phyloP scores from a whole-genome alignment of 2,113 vertebrate genomes.

The Aspidoscelis tigris region DNA sequence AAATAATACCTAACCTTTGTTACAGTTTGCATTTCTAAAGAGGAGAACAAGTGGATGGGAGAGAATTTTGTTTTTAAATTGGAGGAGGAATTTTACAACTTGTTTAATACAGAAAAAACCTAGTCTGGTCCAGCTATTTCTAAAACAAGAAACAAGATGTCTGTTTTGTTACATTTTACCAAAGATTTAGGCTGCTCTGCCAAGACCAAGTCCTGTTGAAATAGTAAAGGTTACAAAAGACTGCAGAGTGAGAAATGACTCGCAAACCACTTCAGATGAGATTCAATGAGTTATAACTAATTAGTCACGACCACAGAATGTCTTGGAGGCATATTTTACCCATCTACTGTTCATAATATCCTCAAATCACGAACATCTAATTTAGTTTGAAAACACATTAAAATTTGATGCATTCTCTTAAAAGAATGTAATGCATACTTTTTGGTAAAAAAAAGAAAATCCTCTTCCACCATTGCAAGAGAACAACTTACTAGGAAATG shows the following conservation, averaged over 20 bases:
- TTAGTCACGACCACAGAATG: background rate
- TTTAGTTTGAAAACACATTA: background rate
- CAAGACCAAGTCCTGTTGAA: background rate
- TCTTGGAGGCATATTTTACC: background rate
- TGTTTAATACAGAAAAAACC: too few relatives aligned
- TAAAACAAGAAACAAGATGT: background rate
- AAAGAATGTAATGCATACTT: background rate
- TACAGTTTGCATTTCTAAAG: too few relatives aligned
- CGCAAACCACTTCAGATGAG: background rate
- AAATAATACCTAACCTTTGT: background rate
- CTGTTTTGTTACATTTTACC: background rate
- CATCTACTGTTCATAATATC: background rate
- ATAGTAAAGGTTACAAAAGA: background rate
- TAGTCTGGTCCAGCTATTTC: background rate
- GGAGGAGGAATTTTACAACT: background rate
- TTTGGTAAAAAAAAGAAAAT: background rate
- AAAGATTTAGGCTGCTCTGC: too few relatives aligned
- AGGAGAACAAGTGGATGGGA: background rate
- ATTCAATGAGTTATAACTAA: background rate
- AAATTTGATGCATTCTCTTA: background rate
- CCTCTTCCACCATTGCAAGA: background rate
- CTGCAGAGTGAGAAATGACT: background rate
- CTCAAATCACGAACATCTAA: background rate
- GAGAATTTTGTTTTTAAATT: background rate
- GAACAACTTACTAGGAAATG: background rate